Percentiles rank a stretch among this genome's conserved stretches.
These are phyloP conservation scores for Hirundo rustica DNA, from an alignment of 2,797 vertebrate genomes.

Conservation along the genomic window DNA sequence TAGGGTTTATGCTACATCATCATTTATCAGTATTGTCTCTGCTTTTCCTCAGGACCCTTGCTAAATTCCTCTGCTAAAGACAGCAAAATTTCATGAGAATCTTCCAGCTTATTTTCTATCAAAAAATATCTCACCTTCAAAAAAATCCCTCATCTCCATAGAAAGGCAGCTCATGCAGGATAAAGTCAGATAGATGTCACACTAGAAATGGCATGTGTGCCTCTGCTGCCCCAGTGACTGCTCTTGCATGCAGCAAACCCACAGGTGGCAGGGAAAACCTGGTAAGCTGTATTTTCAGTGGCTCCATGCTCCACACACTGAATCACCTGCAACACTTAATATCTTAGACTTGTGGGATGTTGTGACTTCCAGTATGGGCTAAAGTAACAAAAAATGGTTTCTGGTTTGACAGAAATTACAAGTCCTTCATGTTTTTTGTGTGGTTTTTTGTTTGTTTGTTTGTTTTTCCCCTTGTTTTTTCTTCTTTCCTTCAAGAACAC, in stretches of 20 bases:
- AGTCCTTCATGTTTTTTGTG: neutral
- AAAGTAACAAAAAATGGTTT: neutral
- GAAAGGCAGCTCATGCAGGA: neutral
- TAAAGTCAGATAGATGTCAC: neutral
- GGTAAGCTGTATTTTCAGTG: neutral
- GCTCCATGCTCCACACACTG: rapidly evolving
- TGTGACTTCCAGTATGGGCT: neutral
- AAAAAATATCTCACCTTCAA: neutral
- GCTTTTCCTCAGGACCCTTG: neutral
- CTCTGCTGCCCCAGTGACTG: neutral
- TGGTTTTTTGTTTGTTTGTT: too few relatives aligned
- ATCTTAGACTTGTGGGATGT: neutral
- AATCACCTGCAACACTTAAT: neutral
- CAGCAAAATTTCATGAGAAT: neutral
- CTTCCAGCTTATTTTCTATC: neutral
- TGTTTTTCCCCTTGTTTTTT: neutral
- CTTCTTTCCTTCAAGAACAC: neutral
- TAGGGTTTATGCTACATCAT: neutral
- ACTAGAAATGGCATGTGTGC: neutral
- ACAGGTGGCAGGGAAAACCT: rapidly evolving
- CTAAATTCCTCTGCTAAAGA: neutral
- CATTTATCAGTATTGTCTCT: neutral
- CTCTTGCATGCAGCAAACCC: neutral
- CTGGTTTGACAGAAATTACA: neutral
- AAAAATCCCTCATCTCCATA: neutral